Percentiles rank a stretch among this genome's conserved stretches.
phyloP scores from a whole-genome alignment of 2,888 invertebrate genomes.

The Acanthosepion pharaonis region DNA sequence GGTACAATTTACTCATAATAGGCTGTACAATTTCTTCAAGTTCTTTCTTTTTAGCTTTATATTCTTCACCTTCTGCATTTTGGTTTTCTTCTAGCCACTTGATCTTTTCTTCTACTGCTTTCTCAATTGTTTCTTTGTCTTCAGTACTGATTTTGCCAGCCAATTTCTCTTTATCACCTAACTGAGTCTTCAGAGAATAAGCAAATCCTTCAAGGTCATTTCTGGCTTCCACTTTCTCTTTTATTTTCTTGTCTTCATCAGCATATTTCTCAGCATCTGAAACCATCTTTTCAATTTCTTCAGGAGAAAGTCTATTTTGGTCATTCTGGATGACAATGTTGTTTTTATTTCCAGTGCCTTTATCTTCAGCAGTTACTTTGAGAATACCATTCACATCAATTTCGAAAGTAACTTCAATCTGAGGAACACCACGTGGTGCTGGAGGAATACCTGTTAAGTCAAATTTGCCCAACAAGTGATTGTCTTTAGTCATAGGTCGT shows the following conservation, averaged over 20 bases:
- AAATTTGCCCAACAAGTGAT: conserved; percentile 98
- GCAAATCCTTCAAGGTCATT: conserved; percentile 96
- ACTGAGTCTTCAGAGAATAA: conserved; percentile 97
- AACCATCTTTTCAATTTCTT: conserved; percentile 99
- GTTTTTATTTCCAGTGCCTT: conserved; percentile 98
- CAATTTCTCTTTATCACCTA: conserved; percentile 96
- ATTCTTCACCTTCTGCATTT: conserved; percentile 92
- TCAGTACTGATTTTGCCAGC: conserved; percentile 90
- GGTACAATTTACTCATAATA: conserved; percentile 95
- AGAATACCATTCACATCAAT: conserved; percentile 77
- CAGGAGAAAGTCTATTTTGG: conserved; percentile 95
- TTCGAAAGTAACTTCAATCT: conserved; percentile 76
- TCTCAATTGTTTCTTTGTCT: conserved; percentile 95
- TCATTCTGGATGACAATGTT: conserved; percentile 99
- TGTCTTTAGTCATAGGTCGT: conserved; percentile 99
- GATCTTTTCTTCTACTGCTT: conserved; percentile 94
- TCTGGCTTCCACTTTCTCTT: conserved; percentile 91
- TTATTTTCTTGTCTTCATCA: conserved; percentile 94
- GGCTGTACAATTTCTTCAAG: conserved; percentile 96
- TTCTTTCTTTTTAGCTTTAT: conserved; percentile 94
- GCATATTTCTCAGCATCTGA: conserved; percentile 99
- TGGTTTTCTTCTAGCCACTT: conserved; percentile 98
- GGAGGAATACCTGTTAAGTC: conserved; percentile 97
- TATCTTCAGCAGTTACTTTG: conserved; percentile 93
- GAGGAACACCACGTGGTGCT: conserved; percentile 76